Conservation (phyloP, 2,797 vertebrate genomes). For the Rhincodon typus region DNA sequence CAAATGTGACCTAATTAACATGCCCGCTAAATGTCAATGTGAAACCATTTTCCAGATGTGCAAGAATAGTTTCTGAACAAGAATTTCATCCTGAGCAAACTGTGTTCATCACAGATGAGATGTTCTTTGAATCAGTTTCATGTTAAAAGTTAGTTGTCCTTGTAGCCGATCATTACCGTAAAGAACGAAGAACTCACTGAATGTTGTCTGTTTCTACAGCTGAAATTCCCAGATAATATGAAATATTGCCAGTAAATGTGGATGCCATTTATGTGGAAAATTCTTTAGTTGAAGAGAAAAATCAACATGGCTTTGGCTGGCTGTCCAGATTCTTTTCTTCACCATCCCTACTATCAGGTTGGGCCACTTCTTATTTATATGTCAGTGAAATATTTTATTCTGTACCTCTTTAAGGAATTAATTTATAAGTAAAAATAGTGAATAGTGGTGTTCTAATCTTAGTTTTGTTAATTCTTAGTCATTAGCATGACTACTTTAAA, state of each 20-base stretch:
- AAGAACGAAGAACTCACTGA: background rate
- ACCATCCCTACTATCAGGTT: constrained; percentile 80
- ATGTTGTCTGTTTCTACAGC: background rate
- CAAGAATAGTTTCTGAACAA: background rate
- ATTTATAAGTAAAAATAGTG: background rate
- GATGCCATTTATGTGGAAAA: constrained; percentile 52
- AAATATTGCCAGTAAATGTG: constrained; percentile 46
- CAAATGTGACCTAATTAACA: background rate
- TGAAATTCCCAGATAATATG: constrained; percentile 9
- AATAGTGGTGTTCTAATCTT: background rate
- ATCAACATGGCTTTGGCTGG: constrained; percentile 78
- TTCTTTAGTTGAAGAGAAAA: constrained; percentile 45
- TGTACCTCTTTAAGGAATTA: background rate
- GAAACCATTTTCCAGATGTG: background rate
- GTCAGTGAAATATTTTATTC: background rate
- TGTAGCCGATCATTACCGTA: background rate
- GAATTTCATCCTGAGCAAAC: background rate
- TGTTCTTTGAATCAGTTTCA: background rate
- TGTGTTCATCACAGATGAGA: background rate
- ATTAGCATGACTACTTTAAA: background rate
- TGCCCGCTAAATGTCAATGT: background rate
- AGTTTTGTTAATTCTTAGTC: background rate
- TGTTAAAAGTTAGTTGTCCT: background rate
- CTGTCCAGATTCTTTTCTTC: constrained; percentile 79
- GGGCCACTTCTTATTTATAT: constrained; percentile 1